phyloP scores from a whole-genome alignment of 2,888 invertebrate species.

The Caenorhabditis drosophilae region DNA sequence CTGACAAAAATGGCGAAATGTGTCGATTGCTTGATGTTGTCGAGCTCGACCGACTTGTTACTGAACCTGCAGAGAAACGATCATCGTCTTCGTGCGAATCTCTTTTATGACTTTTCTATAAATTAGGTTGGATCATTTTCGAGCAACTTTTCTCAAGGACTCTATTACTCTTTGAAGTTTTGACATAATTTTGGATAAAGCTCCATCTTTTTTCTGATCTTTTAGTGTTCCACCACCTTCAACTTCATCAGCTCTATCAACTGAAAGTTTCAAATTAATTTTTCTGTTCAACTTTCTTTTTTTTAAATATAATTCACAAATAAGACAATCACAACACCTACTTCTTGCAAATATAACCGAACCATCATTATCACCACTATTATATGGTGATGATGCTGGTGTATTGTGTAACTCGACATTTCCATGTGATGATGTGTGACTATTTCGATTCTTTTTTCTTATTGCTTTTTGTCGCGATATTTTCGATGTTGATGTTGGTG shows the following conservation, averaged over 20 bases:
- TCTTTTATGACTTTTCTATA: slow-evolving; percentile 15
- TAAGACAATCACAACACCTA: slow-evolving; percentile 42
- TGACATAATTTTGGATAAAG: no score
- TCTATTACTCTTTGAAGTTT: no score
- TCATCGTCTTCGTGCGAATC: slow-evolving; percentile 31
- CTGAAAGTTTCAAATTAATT: not conserved
- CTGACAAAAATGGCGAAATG: not conserved
- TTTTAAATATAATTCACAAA: slow-evolving; percentile 4
- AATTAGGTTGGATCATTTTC: not conserved
- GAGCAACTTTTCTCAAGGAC: not conserved
- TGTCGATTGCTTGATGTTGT: slow-evolving; percentile 17
- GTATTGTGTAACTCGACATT: slow-evolving; percentile 7
- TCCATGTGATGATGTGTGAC: not conserved
- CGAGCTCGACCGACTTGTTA: slow-evolving; percentile 18
- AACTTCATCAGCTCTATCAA: not conserved
- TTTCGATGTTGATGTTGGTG: slow-evolving; percentile 7
- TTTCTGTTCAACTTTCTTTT: not conserved
- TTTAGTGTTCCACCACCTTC: not conserved
- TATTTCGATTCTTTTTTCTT: slow-evolving; percentile 18
- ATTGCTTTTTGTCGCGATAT: slow-evolving; percentile 33
- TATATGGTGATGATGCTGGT: slow-evolving; percentile 4
- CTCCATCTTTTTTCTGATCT: not conserved
- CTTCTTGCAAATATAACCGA: slow-evolving; percentile 24
- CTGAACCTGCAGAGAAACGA: slow-evolving; percentile 16
- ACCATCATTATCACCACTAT: slow-evolving; percentile 5